Percentiles rank a stretch among this genome's conserved stretches.
Conservation (phyloP, 2,888 invertebrate species). For the Caenorhabditis drosophilae region DNA sequence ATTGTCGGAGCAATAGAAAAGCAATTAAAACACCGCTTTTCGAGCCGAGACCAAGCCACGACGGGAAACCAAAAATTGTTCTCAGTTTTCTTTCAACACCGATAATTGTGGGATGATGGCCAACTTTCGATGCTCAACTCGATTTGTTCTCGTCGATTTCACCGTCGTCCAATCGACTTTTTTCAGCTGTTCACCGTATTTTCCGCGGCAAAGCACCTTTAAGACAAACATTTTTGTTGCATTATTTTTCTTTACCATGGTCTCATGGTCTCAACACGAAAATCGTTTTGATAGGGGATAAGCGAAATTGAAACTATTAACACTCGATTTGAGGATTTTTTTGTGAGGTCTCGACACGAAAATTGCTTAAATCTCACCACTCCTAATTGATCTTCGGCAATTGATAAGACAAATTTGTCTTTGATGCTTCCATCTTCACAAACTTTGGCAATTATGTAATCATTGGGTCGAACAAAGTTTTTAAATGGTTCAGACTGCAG, state of each 20-base stretch:
- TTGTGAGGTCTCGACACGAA: too few species aligned
- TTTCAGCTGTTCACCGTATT: slow-evolving; percentile 30
- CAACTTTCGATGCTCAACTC: slow-evolving; percentile 33
- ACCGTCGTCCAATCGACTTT: slow-evolving; percentile 36
- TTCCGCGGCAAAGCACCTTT: slow-evolving; percentile 25
- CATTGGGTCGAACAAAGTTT: slow-evolving; percentile 36
- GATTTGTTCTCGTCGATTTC: slow-evolving; percentile 31
- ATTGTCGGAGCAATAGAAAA: too few species aligned
- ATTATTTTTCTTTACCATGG: too few species aligned
- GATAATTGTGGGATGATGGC: slow-evolving; percentile 34
- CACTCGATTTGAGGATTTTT: too few species aligned
- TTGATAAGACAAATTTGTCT: slow-evolving; percentile 37
- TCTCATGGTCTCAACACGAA: too few species aligned
- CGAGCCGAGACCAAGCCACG: too few species aligned
- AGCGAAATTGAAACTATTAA: too few species aligned
- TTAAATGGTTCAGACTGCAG: slow-evolving; percentile 38
- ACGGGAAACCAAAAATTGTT: too few species aligned
- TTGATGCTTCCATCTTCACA: slow-evolving; percentile 35
- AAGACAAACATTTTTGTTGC: background rate
- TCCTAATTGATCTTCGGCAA: slow-evolving; percentile 39
- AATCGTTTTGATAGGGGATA: too few species aligned
- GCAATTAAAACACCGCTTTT: too few species aligned
- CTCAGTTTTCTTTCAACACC: slow-evolving; percentile 1
- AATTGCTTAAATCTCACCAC: slow-evolving; percentile 10
- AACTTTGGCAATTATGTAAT: slow-evolving; percentile 41